Base-by-base conservation (phyloP, 2,113 vertebrate genomes). In the Nothoprocta pentlandii region DNA sequence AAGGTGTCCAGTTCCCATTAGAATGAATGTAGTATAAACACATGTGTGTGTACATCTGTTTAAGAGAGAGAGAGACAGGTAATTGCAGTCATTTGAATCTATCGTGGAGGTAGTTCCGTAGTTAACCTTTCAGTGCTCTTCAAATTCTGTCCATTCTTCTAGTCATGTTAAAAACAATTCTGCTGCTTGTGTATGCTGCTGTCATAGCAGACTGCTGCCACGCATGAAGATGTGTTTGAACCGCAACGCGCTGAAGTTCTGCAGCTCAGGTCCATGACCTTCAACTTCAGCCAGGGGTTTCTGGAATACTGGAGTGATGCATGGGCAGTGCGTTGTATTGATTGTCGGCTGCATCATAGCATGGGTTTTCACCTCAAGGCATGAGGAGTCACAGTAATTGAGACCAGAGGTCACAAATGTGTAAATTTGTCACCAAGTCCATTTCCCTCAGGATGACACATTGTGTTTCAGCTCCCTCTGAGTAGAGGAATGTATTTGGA, bases 311-410 rank as follows among this genome's bases (percentile, higher is more conserved):
- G 0, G 46, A 59, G 25, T 22, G 21, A 47, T 85, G 51, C 80
- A 46, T 46, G 92, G n/a, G 19, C 46, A 39, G 16, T 7, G 42
- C 70, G 32, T 63, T 83, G 49, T 41, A 66, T 77, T 47, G 63
- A 42, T 88, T 93, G 66, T 47, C 68, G 85, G 85, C 61, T 71
- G 46, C 34, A 71, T 39, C n/a, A 41, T 78, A 92, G 68, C 53
- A 76, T 61, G 82, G 32, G 53, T 80, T 95, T 96, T 85, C 41
- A 90, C 58, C 69, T 78, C 61, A 86, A 86, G 69, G 76, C 73
- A 75, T 67, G 80, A n/a, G 20, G 34, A 93, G 39, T 78, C 76
- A 59, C 2, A 10, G 39, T 71, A 82, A 75, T 63, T 0, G 1
- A 90, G 53, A 64, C 76, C 58, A 47, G 30, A 88, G 67, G 75